Conservation (phyloP, 2,888 invertebrate species). For the Cephus pygmeus region DNA sequence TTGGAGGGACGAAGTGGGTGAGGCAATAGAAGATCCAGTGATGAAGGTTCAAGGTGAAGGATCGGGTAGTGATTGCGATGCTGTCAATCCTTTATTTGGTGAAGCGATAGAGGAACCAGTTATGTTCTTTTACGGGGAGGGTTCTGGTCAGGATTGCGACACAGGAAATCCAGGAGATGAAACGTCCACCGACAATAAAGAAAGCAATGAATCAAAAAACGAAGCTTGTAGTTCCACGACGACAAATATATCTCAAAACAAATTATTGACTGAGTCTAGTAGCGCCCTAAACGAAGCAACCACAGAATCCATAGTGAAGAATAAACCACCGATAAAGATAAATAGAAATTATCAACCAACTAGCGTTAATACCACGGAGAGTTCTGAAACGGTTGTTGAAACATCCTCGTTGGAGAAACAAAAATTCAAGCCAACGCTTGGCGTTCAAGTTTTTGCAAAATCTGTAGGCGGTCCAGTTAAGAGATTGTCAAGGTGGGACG, state of each 20-base stretch:
- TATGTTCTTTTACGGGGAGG: constrained; percentile 78
- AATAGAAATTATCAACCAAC: constrained; percentile 42
- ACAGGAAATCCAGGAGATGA: constrained; percentile 75
- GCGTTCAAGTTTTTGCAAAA: constrained; percentile 60
- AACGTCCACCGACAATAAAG: constrained; percentile 48
- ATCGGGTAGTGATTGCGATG: constrained; percentile 75
- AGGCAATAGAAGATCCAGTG: constrained; percentile 79
- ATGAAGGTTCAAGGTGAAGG: constrained; percentile 79
- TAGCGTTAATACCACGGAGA: constrained; percentile 29
- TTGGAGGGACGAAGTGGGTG: constrained; percentile 68
- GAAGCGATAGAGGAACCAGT: constrained; percentile 81
- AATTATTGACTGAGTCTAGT: constrained; percentile 36
- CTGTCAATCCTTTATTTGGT: constrained; percentile 68
- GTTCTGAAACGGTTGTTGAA: constrained; percentile 27
- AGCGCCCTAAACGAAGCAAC: constrained; percentile 44
- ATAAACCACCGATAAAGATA: constrained; percentile 40
- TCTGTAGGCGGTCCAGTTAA: constrained; percentile 38
- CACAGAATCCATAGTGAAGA: constrained; percentile 40
- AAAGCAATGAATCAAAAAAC: constrained; percentile 54
- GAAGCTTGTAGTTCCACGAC: constrained; percentile 46
- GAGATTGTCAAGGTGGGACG: constrained; percentile 67
- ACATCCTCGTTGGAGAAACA: constrained; percentile 36
- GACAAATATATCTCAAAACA: constrained; percentile 36
- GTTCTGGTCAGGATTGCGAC: constrained; percentile 77
- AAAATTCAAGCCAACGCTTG: constrained; percentile 60